Evolutionary conservation across 2,797 vertebrate species (phyloP).

Genomic region (Antrozous pallidus): DNA sequence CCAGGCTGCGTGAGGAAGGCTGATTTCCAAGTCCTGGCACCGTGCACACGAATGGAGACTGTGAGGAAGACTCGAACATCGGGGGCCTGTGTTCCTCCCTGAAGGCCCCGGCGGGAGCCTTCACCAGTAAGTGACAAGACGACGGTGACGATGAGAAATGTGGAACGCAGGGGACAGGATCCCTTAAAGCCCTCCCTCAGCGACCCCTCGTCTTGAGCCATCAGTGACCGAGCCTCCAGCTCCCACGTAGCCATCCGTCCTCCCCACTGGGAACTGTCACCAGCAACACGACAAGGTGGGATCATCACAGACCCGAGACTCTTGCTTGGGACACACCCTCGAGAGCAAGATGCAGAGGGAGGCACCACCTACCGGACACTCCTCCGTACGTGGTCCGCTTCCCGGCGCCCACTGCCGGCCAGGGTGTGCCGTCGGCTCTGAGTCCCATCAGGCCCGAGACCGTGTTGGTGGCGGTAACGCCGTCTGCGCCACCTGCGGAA

Average conservation of each 20-base stretch:
- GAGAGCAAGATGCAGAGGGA: conserved; percentile 70
- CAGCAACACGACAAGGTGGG: conserved; percentile 76
- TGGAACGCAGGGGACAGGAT: conserved; percentile 65
- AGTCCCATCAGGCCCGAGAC: conserved; percentile 92
- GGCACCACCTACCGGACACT: conserved; percentile 88
- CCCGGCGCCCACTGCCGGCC: conserved; percentile 84
- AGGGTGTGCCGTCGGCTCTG: conserved; percentile 86
- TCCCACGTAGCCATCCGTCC: conserved; percentile 87
- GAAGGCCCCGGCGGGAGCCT: conserved; percentile 67
- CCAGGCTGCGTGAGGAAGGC: neutral
- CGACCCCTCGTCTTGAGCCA: conserved; percentile 65
- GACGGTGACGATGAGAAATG: conserved; percentile 79
- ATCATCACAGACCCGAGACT: conserved; percentile 70
- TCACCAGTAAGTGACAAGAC: conserved; percentile 71
- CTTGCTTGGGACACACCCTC: conserved; percentile 72
- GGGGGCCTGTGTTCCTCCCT: conserved; percentile 64
- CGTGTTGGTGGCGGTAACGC: conserved; percentile 95
- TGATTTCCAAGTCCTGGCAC: conserved; percentile 21
- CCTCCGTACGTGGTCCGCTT: conserved; percentile 90
- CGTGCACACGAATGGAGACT: conserved; percentile 5
- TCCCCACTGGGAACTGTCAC: conserved; percentile 83
- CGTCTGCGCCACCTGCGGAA: conserved; percentile 89
- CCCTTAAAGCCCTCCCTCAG: conserved; percentile 65
- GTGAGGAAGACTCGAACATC: conserved; percentile 60
- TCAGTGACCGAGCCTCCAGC: conserved; percentile 82